phyloP scores from a whole-genome alignment of 2,888 invertebrate genomes.

The Dilophus febrilis region DNA sequence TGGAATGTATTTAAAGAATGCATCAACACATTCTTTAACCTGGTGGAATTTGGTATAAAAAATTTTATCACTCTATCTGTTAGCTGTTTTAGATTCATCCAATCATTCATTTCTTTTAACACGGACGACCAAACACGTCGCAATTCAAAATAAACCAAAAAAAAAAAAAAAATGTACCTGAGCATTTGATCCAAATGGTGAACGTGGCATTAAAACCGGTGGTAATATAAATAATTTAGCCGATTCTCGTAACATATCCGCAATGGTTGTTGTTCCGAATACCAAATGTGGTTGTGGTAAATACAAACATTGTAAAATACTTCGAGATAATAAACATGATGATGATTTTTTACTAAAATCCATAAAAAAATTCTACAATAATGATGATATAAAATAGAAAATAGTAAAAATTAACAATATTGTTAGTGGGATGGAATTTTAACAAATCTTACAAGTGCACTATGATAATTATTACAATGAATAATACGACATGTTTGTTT shows the following conservation, averaged over 20 bases:
- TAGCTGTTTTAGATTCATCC: too few relatives aligned
- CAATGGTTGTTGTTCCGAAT: constrained; percentile 35
- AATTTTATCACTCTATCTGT: too few relatives aligned
- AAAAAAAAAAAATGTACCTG: constrained; percentile 31
- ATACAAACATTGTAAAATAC: constrained; percentile 71
- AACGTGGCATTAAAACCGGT: constrained; percentile 65
- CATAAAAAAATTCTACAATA: constrained; percentile 71
- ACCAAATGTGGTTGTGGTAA: constrained; percentile 28
- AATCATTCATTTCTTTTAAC: neutral
- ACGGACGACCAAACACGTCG: neutral
- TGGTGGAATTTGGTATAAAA: constrained; percentile 18
- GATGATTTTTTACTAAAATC: constrained; percentile 74
- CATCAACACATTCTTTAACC: constrained; percentile 76
- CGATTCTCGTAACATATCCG: constrained; percentile 72
- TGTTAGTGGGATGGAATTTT: too few relatives aligned
- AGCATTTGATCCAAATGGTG: constrained; percentile 39
- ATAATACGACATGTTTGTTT: constrained; percentile 69
- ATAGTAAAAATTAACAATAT: neutral
- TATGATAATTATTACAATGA: constrained; percentile 59
- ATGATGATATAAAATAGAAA: neutral
- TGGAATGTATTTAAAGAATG: constrained; percentile 65
- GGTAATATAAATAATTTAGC: constrained; percentile 78
- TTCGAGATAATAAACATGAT: constrained; percentile 84
- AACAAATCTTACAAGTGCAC: constrained; percentile 49
- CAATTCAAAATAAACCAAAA: neutral